A percentile compares a stretch with the other conserved stretches of the same genome.
Conservation (phyloP, 2,113 vertebrate genomes). For the Aix galericulata region DNA sequence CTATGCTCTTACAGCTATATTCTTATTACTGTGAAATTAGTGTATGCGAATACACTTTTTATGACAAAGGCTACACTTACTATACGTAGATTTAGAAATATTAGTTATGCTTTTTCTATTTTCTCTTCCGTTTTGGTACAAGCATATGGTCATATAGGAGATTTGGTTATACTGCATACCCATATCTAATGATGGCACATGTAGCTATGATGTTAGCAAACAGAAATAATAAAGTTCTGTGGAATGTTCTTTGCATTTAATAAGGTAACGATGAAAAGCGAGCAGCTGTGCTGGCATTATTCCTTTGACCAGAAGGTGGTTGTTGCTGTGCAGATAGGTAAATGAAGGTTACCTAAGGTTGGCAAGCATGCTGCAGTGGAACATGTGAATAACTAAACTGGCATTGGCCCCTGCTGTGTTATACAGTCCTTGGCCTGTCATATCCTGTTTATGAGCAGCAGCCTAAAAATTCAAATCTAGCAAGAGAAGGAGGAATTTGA, state of each 20-base stretch:
- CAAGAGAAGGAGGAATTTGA: background rate
- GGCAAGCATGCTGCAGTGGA: background rate
- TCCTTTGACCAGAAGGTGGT: constrained; percentile 24
- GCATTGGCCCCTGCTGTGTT: background rate
- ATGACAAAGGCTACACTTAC: background rate
- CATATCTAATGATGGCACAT: background rate
- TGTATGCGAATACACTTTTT: background rate
- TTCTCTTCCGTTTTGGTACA: background rate
- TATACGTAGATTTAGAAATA: background rate
- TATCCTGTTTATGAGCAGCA: background rate
- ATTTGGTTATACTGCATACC: background rate
- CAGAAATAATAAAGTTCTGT: constrained; percentile 19
- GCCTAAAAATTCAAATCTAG: background rate
- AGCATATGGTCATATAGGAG: background rate
- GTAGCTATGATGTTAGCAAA: constrained; percentile 38
- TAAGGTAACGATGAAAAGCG: constrained; percentile 8
- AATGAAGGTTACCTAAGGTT: constrained; percentile 41
- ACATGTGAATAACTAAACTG: background rate
- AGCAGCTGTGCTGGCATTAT: constrained; percentile 18
- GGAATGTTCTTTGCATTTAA: background rate
- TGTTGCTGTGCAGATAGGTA: constrained; percentile 37
- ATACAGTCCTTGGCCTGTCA: background rate
- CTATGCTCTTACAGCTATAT: background rate
- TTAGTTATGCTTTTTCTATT: background rate
- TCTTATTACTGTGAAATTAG: background rate